Evolutionary conservation across 2,888 invertebrate species (phyloP), one percentile per base, ranked within the genome.

Genomic region (Eristalinus aeneus): DNA sequence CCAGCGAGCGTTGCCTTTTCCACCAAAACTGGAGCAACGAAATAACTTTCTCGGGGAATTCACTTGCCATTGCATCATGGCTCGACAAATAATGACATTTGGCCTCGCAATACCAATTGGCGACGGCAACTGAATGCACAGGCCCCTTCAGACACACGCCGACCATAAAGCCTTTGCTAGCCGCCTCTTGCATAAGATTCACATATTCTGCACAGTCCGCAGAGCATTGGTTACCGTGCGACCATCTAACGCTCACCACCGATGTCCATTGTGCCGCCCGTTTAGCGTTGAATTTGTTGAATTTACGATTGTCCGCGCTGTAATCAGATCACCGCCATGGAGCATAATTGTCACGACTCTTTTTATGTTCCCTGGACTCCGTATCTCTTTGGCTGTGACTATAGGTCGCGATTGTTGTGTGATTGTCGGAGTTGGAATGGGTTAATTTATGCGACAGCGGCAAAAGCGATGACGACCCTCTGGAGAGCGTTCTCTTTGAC

Each of bases 311-410:
- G 79, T 80, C 76, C 73, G 54, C 73, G 69, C 61, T 73, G 76
- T 77, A 85, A 85, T 85, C 85, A 85, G 85, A 85, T 85, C 80
- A 80, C 76, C 73, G 77, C 68, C 72, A 76, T 73, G 60, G 69
- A 80, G 81, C 77, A 85, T 85, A 85, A 85, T 80, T 85, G 85
- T 85, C 85, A 85, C 85, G 85, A 85, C 85, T 85, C 80, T 72
- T 76, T 80, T 85, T 81, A 81, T 85, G 69, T 85, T 72, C 80
- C 46, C 68, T 27, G 78, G 69, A 65, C 69, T 61, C n/a, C 12
- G 32, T 9, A 27, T 23, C 12, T n/a, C 22, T 63, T 34, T 20
- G 20, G 34, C 54, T 10, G 16, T 46, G 12, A 22, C 46, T 46
- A 12, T 20, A 27, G 56, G 12, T 58, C 53, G 12, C 23, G 34